phyloP scores from a whole-genome alignment of 2,797 vertebrate species.

The Moxostoma hubbsi region DNA sequence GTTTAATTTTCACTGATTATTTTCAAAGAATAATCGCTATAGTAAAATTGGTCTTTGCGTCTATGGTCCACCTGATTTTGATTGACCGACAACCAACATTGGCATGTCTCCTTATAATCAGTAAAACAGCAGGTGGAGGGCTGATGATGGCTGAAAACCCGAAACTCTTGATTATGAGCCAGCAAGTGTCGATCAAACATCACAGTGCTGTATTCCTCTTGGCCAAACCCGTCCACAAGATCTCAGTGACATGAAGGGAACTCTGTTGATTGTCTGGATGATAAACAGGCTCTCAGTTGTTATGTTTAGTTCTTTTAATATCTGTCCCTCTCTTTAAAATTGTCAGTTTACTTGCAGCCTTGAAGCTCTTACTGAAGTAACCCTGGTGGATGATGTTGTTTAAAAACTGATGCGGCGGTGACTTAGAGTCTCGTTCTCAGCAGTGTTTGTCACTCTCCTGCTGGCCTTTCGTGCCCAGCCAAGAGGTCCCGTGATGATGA shows the following conservation, averaged over 20 bases:
- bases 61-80: slow-evolving; percentile 27
- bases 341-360: slow-evolving; percentile 17
- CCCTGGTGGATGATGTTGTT: slow-evolving; percentile 35
- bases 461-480: slow-evolving; percentile 46
- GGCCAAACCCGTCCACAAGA: neutral
- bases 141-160: slow-evolving; percentile 18
- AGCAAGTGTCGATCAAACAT: neutral
- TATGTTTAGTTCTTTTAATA: slow-evolving; percentile 23
- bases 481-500: slow-evolving; percentile 44
- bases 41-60: neutral
- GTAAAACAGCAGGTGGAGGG: slow-evolving; percentile 37
- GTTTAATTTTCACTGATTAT: neutral
- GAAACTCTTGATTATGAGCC: slow-evolving; percentile 22
- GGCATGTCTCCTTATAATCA: slow-evolving; percentile 36
- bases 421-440: slow-evolving; percentile 39
- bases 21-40: neutral
- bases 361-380: neutral
- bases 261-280: slow-evolving; percentile 9
- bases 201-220: neutral
- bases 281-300: slow-evolving; percentile 7
- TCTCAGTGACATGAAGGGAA: neutral
- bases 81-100: slow-evolving; percentile 1
- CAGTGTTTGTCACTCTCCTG: slow-evolving; percentile 37
- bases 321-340: slow-evolving; percentile 1
- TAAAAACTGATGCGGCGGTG: neutral